Conservation (phyloP, 1,140 invertebrate genomes). For the Lutraria rhynchaena region DNA sequence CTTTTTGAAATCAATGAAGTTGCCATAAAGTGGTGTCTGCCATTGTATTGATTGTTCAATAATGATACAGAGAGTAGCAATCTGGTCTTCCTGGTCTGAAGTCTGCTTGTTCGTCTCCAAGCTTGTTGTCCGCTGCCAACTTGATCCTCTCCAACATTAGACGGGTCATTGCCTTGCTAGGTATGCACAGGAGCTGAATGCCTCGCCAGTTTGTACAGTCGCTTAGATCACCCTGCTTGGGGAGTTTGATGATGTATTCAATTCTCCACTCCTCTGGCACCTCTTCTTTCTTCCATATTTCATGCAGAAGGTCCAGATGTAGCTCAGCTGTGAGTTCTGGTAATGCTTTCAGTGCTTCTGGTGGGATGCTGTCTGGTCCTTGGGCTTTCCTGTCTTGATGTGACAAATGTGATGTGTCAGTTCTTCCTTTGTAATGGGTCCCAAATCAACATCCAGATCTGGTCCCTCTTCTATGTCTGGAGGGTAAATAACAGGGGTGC, state of each 20-base stretch:
- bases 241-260: constrained; percentile 52
- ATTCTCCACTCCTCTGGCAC: constrained; percentile 49
- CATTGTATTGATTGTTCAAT: constrained; percentile 61
- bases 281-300: constrained; percentile 43
- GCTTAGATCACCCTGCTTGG: constrained; percentile 60
- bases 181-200: constrained; percentile 65
- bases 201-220: constrained; percentile 67
- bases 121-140: constrained; percentile 26
- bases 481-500: not conserved
- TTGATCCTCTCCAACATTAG: constrained; percentile 50
- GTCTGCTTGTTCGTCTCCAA: constrained; percentile 55
- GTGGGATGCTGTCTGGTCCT: constrained; percentile 56
- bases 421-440: constrained; percentile 1
- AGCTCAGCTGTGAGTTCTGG: constrained; percentile 1
- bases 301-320: constrained; percentile 1
- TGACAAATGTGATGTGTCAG: no score
- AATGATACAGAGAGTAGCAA: constrained; percentile 52
- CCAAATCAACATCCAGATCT: constrained; percentile 9
- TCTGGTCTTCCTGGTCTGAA: constrained; percentile 62
- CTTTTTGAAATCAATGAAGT: constrained; percentile 72
- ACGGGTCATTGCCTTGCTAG: constrained; percentile 59
- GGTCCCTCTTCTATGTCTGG: no score
- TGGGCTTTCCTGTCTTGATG: constrained; percentile 4
- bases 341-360: constrained; percentile 51
- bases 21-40: constrained; percentile 64